Base-by-base conservation (phyloP, 2,113 vertebrate species). In the Melanocharis versteri region DNA sequence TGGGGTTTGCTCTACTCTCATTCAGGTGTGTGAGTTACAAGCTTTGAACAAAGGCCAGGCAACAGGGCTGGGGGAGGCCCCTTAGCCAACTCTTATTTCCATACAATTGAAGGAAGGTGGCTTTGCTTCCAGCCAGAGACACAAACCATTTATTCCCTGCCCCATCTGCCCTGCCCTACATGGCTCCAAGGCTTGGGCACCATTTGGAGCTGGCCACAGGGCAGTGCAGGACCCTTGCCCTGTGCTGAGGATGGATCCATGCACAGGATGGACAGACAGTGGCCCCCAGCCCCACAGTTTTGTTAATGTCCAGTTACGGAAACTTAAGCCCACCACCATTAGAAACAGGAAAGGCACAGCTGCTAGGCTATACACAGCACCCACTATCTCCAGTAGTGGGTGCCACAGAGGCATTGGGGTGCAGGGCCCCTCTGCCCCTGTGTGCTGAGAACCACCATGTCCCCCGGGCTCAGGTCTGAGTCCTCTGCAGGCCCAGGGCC, bases 331-430 rank as follows among this genome's bases (percentile, higher is more conserved):
- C 35, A 11, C 2, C 26, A 10, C 57, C 14, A 3, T 12, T 21
- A 77, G 40, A 68, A 53, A 40, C 2, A 6, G 24, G 2, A 3
- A 48, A 81, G 44, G 48, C 31, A 26, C 2, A 2, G 51, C 47
- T 57, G 35, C 79, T 56, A 7, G 6, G 48, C 23, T 27, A 20
- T 40, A 42, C 30, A 15, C 22, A 35, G 24, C 22, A n/a, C 33
- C 13, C 0, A 0, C n/a, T 27, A 7, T 37, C 53, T 51, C n/a
- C 10, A 4, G 30, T 16, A 54, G 22, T 1, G 39, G 13, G 15
- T 5, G 20, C 9, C 19, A 4, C 7, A 3, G 60, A 60, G 24
- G 39, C 7, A 10, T 0, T 4, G 48, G n/a, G 62, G 39, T 19
- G 35, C 27, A 18, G n/a, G 5, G 31, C 23, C 8, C 24, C 30